These are phyloP conservation scores for Microplitis deprimator DNA, from an alignment of 2,888 invertebrate genomes.

Conservation along the genomic window DNA sequence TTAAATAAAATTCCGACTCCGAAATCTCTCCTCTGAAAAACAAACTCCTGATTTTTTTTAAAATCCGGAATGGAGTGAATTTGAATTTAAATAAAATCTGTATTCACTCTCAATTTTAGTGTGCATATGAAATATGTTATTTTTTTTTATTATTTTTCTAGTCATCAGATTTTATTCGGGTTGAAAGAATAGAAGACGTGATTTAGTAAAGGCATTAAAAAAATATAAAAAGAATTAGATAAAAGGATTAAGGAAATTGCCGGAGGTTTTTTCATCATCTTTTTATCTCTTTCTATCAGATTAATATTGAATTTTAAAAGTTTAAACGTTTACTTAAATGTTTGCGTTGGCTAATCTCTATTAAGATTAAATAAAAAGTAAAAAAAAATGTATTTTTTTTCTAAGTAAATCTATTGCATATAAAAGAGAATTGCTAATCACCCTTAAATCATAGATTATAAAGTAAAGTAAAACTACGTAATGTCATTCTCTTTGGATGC, in stretches of 20 bases:
- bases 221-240: constrained; percentile 2
- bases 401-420: constrained; percentile 12
- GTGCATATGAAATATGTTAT: no score
- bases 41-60: no score
- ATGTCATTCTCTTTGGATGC: constrained; percentile 9
- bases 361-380: neutral
- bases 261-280: constrained; percentile 17
- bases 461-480: constrained; percentile 14
- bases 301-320: neutral
- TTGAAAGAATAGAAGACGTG: constrained; percentile 28
- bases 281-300: neutral
- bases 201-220: constrained; percentile 31
- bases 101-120: no score
- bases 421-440: constrained; percentile 31
- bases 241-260: constrained; percentile 39
- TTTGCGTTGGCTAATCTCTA: neutral
- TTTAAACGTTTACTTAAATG: neutral
- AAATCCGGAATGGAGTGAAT: no score
- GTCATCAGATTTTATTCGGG: constrained; percentile 11
- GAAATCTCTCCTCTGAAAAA: no score
- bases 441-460: neutral
- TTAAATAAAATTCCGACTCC: no score
- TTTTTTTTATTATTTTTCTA: no score
- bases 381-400: neutral
- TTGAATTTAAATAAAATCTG: no score